Conservation (phyloP, 1,140 invertebrate species). For the Drosophila kepulauana region DNA sequence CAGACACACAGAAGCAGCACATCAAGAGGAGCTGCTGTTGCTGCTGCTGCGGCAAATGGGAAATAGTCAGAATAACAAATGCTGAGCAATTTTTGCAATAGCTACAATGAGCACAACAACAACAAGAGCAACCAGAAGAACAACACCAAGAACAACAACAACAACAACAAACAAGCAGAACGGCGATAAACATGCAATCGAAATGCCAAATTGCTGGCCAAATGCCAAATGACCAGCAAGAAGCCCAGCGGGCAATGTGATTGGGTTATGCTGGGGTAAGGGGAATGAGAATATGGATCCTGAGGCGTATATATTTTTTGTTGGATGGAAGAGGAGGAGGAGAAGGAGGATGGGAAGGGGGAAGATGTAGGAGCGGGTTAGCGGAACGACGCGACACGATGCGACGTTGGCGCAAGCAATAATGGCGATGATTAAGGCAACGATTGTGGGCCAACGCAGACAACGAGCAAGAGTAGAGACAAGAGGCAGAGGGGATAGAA, state of each 20-base stretch:
- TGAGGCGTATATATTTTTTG: conserved; percentile 10
- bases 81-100: conserved; percentile 47
- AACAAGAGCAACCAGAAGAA: conserved; percentile 2
- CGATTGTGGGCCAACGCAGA: conserved; percentile 30
- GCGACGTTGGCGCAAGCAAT: conserved; percentile 49
- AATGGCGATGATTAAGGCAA: conserved; percentile 59
- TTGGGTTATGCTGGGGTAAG: not conserved
- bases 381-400: not conserved
- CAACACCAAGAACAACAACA: conserved; percentile 4
- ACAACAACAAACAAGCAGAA: conserved; percentile 32
- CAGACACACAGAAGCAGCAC: too few species aligned
- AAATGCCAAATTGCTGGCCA: conserved; percentile 80
- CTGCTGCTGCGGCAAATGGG: not conserved
- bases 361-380: not conserved
- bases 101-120: conserved; percentile 21
- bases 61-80: conserved; percentile 38
- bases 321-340: too few species aligned
- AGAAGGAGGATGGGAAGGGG: not conserved
- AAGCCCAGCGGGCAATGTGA: conserved; percentile 22
- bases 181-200: conserved; percentile 68
- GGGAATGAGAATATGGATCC: conserved; percentile 8
- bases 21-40: not conserved
- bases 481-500: not conserved
- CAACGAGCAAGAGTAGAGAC: not conserved
- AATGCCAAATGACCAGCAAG: conserved; percentile 74